Conservation (phyloP, 2,113 vertebrate species). For the Alethe castanea region DNA sequence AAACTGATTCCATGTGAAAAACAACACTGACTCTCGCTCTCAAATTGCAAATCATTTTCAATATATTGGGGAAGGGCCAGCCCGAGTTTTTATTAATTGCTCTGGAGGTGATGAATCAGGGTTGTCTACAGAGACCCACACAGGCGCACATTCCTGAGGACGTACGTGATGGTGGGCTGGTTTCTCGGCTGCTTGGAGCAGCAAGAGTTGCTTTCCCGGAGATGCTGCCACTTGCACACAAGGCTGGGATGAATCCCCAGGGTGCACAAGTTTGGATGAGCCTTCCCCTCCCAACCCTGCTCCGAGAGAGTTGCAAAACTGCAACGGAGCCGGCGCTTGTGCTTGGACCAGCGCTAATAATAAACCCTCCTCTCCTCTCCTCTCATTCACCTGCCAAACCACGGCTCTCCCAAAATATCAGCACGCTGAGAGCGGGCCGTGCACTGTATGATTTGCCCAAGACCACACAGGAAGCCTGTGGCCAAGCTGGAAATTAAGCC, state of each 20-base stretch:
- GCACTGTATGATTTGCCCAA: constrained; percentile 46
- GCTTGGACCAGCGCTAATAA: not conserved
- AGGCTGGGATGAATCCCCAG: not conserved
- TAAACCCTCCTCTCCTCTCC: constrained; percentile 44
- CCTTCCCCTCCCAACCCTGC: not conserved
- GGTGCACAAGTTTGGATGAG: not conserved
- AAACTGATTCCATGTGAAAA: constrained; percentile 97
- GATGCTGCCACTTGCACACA: constrained; percentile 12
- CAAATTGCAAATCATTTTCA: constrained; percentile 74
- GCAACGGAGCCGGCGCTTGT: not conserved
- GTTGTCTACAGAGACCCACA: constrained; percentile 50
- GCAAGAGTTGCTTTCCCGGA: not conserved
- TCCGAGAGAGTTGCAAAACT: not conserved
- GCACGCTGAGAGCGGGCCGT: not conserved
- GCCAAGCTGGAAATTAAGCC: constrained; percentile 4
- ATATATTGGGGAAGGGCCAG: constrained; percentile 71
- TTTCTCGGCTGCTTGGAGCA: not conserved
- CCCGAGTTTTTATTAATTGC: constrained; percentile 66
- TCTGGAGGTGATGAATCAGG: constrained; percentile 67
- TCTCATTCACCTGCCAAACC: constrained; percentile 56
- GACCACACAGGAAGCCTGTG: constrained; percentile 64
- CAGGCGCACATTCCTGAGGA: constrained; percentile 55
- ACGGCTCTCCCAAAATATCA: constrained; percentile 57
- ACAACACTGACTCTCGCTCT: constrained; percentile 81
- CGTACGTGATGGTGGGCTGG: constrained; percentile 44